phyloP scores from a whole-genome alignment of 2,797 vertebrate genomes.

The Lacerta agilis region DNA sequence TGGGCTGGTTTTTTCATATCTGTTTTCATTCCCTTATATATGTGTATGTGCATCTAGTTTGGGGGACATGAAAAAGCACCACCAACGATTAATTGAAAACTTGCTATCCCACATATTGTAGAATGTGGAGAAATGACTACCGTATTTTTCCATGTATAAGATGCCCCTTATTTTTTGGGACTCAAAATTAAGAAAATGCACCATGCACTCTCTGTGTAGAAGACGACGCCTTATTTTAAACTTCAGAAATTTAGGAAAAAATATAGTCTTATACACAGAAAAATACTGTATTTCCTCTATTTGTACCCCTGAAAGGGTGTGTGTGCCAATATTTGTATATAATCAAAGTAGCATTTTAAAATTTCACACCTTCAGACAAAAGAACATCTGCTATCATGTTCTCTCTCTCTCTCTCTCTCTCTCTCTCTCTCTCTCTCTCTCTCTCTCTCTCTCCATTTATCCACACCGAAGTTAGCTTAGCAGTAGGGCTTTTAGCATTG shows the following conservation, averaged over 20 bases:
- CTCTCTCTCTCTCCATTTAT: neutral
- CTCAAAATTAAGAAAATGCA: too few species aligned
- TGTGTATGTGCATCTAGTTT: neutral
- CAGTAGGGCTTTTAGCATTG: neutral
- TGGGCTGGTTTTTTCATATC: neutral
- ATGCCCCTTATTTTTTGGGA: too few species aligned
- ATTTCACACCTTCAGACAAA: slow-evolving; percentile 45
- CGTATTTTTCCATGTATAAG: too few species aligned
- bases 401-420: too few species aligned
- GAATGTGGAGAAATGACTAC: neutral
- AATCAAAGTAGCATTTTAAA: slow-evolving; percentile 10
- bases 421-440: neutral
- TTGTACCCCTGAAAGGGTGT: neutral
- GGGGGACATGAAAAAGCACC: neutral
- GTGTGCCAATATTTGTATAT: neutral
- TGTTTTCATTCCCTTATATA: neutral
- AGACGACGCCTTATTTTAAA: too few species aligned
- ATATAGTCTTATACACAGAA: too few species aligned
- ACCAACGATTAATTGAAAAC: accelerated
- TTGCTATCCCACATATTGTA: accelerated
- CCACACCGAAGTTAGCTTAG: neutral
- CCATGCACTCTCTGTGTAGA: too few species aligned
- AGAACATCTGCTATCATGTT: slow-evolving; percentile 1
- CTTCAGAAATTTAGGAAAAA: too few species aligned
- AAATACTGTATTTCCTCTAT: accelerated